Conservation (phyloP, 2,888 invertebrate genomes). For the Blomia tropicalis region DNA sequence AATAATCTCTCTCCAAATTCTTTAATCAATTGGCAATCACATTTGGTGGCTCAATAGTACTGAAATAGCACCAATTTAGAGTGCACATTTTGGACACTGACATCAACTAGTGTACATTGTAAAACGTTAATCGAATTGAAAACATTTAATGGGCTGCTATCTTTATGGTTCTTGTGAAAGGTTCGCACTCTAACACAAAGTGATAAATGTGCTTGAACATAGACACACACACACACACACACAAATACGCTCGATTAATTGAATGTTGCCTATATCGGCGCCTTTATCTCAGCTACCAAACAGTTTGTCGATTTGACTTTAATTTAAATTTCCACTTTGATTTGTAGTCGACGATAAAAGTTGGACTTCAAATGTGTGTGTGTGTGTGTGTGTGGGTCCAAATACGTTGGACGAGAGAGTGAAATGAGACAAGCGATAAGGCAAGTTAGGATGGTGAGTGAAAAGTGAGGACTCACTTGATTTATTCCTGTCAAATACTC, state of each 20-base stretch:
- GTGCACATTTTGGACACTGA: neutral
- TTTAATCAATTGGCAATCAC: no score
- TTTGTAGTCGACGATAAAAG: conserved; percentile 12
- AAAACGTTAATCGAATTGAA: conserved; percentile 9
- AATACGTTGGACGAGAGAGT: no score
- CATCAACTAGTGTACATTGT: conserved; percentile 1
- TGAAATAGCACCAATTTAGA: neutral
- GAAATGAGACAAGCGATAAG: no score
- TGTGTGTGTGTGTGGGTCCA: no score
- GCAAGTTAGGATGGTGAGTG: neutral
- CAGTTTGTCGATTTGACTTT: conserved; percentile 12
- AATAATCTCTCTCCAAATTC: no score
- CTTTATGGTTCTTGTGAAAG: conserved; percentile 11
- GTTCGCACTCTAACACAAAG: neutral
- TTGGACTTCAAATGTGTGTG: no score
- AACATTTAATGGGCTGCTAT: conserved; percentile 13
- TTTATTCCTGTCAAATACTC: conserved; percentile 2
- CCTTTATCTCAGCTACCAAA: conserved; percentile 12
- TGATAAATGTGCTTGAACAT: conserved; percentile 1
- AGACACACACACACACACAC: neutral
- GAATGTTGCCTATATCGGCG: conserved; percentile 8
- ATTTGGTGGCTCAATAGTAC: no score
- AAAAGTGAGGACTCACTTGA: neutral
- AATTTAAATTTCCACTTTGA: conserved; percentile 15
- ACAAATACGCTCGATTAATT: neutral